A percentile compares a stretch with the other conserved stretches of the same genome.
These are phyloP conservation scores for Rhinoraja longicauda DNA, from an alignment of 2,797 vertebrate genomes.

Conservation along the genomic window DNA sequence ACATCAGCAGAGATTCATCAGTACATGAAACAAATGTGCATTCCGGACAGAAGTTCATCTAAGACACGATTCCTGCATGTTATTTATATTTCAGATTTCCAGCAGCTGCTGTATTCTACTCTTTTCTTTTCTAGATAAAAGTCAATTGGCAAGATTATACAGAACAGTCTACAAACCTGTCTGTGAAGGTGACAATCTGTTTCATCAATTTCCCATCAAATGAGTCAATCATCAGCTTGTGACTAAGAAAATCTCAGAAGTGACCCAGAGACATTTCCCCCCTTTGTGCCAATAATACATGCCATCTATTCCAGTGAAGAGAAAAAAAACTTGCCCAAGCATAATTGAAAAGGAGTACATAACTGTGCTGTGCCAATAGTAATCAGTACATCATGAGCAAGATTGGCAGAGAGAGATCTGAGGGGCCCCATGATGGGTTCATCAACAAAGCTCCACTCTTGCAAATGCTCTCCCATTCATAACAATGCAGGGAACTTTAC, in stretches of 20 bases:
- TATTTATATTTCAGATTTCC: not conserved
- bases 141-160: not conserved
- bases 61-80: not conserved
- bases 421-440: slow-evolving; percentile 19
- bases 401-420: not conserved
- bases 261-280: not conserved
- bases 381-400: slow-evolving; percentile 4
- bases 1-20: not conserved
- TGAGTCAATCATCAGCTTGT: not conserved
- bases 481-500: not conserved
- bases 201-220: not conserved
- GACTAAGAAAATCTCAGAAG: not conserved
- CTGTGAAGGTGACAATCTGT: not conserved
- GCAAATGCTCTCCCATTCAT: not conserved
- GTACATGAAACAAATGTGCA: not conserved
- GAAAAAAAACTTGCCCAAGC: not conserved
- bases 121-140: not conserved
- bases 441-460: not conserved
- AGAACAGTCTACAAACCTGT: not conserved
- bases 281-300: not conserved
- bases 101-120: not conserved
- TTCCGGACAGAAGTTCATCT: not conserved
- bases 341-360: slow-evolving; percentile 23
- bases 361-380: slow-evolving; percentile 26
- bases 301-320: not conserved